Evolutionary conservation across 2,888 invertebrate genomes (phyloP).

Genomic region (Macrophya alboannulata): DNA sequence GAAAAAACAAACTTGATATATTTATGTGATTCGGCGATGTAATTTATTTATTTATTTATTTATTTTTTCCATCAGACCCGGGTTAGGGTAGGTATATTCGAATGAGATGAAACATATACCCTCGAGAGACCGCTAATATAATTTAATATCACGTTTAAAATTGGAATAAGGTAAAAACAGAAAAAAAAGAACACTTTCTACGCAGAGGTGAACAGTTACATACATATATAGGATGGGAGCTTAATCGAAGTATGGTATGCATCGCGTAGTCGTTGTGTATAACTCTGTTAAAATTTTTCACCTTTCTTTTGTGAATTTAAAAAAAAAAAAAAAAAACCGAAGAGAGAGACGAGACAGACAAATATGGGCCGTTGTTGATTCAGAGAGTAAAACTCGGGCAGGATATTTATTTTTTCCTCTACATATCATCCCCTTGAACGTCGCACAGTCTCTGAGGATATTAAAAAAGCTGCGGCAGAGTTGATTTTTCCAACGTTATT

Average conservation of each 20-base stretch:
- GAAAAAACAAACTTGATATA: slow-evolving; percentile 10
- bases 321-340: background rate
- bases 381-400: slow-evolving; percentile 27
- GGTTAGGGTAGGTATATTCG: too few species aligned
- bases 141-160: background rate
- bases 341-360: background rate
- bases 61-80: background rate
- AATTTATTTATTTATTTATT: too few species aligned
- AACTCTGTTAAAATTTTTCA: slow-evolving; percentile 23
- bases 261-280: background rate
- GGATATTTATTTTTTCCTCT: slow-evolving; percentile 1
- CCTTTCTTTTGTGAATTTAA: background rate
- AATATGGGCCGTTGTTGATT: slow-evolving; percentile 34
- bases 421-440: background rate
- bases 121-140: slow-evolving; percentile 9
- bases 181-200: background rate
- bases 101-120: background rate
- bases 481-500: background rate
- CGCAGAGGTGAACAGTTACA: background rate
- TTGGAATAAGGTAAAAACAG: background rate
- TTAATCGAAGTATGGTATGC: background rate
- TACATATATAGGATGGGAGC: background rate
- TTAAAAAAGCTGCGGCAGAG: background rate
- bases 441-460: slow-evolving; percentile 32
- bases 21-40: background rate